Conservation (phyloP, 2,113 vertebrate genomes). For the Eulemur rufifrons region DNA sequence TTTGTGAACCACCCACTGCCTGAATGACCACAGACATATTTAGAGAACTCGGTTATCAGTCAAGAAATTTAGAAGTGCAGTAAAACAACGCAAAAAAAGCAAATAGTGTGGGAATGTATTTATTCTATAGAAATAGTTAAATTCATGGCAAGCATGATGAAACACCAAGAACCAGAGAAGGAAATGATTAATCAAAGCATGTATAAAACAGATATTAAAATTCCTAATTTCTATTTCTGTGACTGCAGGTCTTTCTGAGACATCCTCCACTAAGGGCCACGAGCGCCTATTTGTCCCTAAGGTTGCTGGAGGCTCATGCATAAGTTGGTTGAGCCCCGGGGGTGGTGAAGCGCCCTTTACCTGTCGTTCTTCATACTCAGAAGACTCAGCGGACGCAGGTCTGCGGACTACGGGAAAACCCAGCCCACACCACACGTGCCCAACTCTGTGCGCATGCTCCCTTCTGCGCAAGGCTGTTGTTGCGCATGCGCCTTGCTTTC, state of each 20-base stretch:
- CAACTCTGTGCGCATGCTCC: background rate
- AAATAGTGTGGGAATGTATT: background rate
- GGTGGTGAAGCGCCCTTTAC: no score
- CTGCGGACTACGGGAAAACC: background rate
- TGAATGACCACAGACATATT: background rate
- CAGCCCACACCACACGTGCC: accelerated
- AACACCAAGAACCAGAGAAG: background rate
- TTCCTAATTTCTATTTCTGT: background rate
- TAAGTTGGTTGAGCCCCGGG: no score
- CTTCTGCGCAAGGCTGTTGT: background rate
- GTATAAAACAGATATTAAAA: background rate
- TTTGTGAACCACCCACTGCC: background rate
- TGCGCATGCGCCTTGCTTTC: background rate
- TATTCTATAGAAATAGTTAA: background rate
- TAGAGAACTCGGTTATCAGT: background rate
- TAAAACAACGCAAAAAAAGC: background rate
- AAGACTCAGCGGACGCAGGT: background rate
- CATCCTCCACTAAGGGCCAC: background rate
- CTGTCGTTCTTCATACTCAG: background rate
- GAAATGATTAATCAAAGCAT: background rate
- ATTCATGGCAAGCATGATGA: background rate
- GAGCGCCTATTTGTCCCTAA: background rate
- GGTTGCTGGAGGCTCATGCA: no score
- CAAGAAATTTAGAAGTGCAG: background rate
- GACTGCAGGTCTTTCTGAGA: background rate